Base-by-base conservation (phyloP, 2,113 vertebrate genomes). In the Pachyramphus minor region DNA sequence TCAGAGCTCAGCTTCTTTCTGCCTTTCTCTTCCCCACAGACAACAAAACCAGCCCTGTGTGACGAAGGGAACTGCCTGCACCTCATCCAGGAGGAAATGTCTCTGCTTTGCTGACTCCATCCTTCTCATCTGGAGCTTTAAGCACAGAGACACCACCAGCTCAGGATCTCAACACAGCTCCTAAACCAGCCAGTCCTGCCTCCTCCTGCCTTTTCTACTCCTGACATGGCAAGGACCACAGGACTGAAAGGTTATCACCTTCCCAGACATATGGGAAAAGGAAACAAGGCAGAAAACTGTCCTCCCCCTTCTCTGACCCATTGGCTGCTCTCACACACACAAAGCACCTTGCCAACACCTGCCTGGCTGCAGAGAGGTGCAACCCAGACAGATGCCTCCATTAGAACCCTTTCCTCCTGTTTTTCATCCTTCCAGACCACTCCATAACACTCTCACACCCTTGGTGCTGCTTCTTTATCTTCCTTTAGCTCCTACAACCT, bases 141-240 rank as follows among this genome's bases (percentile, higher is more conserved):
- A 33, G 77, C 22, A 25, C 49, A 53, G 39, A 44, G 86, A 50
- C 30, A 24, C n/a, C 75, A 35, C 11, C 68, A 41, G 81, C 42
- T 68, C 42, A 37, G 37, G 12, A 13, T 10, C 62, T 37, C 39
- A 8, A 11, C 5, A 4, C 3, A 9, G 56, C 49, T 9, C 67
- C 62, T 3, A 0, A 8, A 28, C 1, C 50, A 20, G 14, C 8
- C 39, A 8, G 25, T 30, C 59, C 75, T 44, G 30, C 35, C 64
- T 25, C 49, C 49, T 50, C 49, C 49, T 50, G 41, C 5, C 9
- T 8, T 5, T 20, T 24, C 60, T 9, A 1, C 1, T 2, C 7
- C 28, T 19, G 15, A 1, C 44, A 4, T 8, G 11, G 3, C 55
- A 9, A 44, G 31, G 31, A 19, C 2, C 62, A 25, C 1, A 0